Evolutionary conservation across 2,797 vertebrate genomes (phyloP).

Genomic region (Triplophysa bombifrons): DNA sequence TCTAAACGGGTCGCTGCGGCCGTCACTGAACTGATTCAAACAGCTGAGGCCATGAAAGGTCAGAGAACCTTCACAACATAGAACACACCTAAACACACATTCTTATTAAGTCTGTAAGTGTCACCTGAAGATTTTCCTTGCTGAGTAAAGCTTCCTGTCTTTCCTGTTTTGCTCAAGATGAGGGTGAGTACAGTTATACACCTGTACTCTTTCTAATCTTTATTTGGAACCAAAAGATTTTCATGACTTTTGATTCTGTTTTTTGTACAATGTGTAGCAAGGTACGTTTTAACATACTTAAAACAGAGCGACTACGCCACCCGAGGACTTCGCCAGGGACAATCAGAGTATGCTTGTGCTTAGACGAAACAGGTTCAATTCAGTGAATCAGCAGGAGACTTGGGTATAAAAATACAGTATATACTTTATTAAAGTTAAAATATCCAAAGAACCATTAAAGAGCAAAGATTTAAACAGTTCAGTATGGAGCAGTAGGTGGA

Average conservation of each 20-base stretch:
- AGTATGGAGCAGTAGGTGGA: too few relatives aligned
- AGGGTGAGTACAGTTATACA: conserved; percentile 73
- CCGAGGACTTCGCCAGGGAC: too few relatives aligned
- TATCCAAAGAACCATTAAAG: too few relatives aligned
- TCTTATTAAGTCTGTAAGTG: background rate
- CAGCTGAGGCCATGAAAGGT: conserved; percentile 96
- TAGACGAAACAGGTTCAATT: too few relatives aligned
- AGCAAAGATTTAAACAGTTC: too few relatives aligned
- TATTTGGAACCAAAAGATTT: background rate
- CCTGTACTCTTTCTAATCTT: background rate
- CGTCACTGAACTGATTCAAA: conserved; percentile 93
- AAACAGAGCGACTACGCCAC: too few relatives aligned
- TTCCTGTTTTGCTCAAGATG: conserved; percentile 74
- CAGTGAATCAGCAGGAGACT: too few relatives aligned
- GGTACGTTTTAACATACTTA: too few relatives aligned
- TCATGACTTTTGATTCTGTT: background rate
- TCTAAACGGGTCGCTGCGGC: conserved; percentile 89
- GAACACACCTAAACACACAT: background rate
- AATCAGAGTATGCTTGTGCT: too few relatives aligned
- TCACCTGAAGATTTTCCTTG: conserved; percentile 10
- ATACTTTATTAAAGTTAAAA: too few relatives aligned
- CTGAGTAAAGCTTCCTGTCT: conserved; percentile 61
- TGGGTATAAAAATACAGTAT: too few relatives aligned
- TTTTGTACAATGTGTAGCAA: background rate
- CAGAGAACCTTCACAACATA: background rate